A percentile compares a stretch with the other conserved stretches of the same genome.
These are phyloP conservation scores for Lindbergichthys nudifrons DNA, from an alignment of 2,797 vertebrate species.

Conservation along the genomic window DNA sequence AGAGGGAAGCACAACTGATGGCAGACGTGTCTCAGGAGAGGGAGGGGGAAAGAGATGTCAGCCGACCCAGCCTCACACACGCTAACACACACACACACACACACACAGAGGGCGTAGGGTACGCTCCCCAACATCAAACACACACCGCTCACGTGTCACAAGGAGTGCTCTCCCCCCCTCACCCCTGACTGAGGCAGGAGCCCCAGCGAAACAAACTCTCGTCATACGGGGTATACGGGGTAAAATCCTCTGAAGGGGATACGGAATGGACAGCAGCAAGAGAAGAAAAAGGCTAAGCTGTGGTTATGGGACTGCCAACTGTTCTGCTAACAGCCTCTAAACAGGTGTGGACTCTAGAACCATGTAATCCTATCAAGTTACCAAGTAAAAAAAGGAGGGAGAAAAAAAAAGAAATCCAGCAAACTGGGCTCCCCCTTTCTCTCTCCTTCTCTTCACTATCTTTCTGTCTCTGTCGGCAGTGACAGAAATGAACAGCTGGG, in stretches of 20 bases:
- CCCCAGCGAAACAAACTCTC: slow-evolving; percentile 57
- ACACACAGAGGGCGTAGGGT: background rate
- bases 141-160: slow-evolving; percentile 60
- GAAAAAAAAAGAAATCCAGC: slow-evolving; percentile 73
- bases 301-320: slow-evolving; percentile 82
- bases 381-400: slow-evolving; percentile 76
- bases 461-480: slow-evolving; percentile 74
- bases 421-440: slow-evolving; percentile 64
- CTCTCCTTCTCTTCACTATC: slow-evolving; percentile 26
- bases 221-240: slow-evolving; percentile 54
- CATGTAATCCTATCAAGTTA: slow-evolving; percentile 90
- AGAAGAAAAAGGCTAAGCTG: slow-evolving; percentile 74
- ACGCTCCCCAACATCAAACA: slow-evolving; percentile 59
- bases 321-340: slow-evolving; percentile 88
- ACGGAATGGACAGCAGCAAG: slow-evolving; percentile 56
- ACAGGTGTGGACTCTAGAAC: slow-evolving; percentile 87
- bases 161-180: slow-evolving; percentile 45
- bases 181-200: slow-evolving; percentile 46
- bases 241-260: slow-evolving; percentile 75
- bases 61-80: slow-evolving; percentile 42
- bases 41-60: slow-evolving; percentile 68
- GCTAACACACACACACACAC: no score
- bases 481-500: slow-evolving; percentile 90
- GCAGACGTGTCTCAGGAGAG: slow-evolving; percentile 67
- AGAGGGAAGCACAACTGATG: slow-evolving; percentile 65